phyloP scores from a whole-genome alignment of 2,888 invertebrate species.

The Carterocephalus palaemon region DNA sequence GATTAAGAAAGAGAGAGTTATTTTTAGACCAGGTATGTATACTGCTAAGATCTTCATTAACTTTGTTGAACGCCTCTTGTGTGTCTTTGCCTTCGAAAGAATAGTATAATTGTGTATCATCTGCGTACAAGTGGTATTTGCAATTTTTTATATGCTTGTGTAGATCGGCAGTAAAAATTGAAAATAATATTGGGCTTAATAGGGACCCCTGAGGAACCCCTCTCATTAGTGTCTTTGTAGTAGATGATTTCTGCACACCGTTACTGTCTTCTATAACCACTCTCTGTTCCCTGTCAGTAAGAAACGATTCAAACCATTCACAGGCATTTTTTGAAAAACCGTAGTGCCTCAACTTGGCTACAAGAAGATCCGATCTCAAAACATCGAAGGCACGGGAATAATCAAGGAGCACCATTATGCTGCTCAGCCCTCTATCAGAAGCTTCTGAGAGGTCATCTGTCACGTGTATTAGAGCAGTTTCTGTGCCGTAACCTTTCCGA shows the following conservation, averaged over 20 bases:
- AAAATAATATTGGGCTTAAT: constrained; percentile 2
- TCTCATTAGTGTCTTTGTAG: not conserved
- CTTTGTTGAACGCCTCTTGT: not conserved
- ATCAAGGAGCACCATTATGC: too few species aligned
- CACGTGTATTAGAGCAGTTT: constrained; percentile 26
- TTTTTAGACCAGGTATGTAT: too few species aligned
- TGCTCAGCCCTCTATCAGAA: too few species aligned
- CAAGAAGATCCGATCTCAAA: too few species aligned
- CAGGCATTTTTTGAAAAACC: too few species aligned
- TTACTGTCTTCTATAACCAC: too few species aligned
- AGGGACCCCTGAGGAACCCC: constrained; percentile 3
- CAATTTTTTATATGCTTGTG: not conserved
- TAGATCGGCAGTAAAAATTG: constrained; percentile 2
- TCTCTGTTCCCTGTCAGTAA: not conserved
- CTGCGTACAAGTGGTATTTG: constrained; percentile 6
- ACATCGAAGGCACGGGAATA: too few species aligned
- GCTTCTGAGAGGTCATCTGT: constrained; percentile 27
- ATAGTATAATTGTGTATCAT: constrained; percentile 4
- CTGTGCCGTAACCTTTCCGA: constrained; percentile 15
- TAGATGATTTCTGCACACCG: too few species aligned
- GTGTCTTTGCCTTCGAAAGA: not conserved
- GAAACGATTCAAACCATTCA: not conserved
- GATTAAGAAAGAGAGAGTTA: too few species aligned
- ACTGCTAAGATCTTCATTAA: not conserved
- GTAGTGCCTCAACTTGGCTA: too few species aligned